phyloP scores from a whole-genome alignment of 2,888 invertebrate genomes.

The Lasioglossum vierecki region DNA sequence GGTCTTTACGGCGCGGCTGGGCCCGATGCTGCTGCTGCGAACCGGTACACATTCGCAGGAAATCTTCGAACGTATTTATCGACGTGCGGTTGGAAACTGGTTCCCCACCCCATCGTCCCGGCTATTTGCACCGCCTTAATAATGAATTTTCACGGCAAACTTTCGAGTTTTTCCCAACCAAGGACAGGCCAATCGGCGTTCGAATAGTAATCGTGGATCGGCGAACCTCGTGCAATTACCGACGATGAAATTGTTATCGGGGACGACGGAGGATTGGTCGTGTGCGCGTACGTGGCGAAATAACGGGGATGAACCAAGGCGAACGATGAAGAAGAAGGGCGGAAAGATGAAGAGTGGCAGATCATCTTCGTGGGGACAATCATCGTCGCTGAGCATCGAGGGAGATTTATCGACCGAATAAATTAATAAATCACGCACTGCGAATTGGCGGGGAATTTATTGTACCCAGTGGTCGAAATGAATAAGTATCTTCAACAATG shows the following conservation, averaged over 20 bases:
- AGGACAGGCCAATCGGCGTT: slow-evolving; percentile 12
- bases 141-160: slow-evolving; percentile 42
- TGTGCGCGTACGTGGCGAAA: slow-evolving; percentile 36
- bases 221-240: slow-evolving; percentile 35
- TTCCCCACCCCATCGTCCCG: slow-evolving; percentile 28
- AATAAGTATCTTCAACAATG: too few species aligned
- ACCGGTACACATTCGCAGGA: slow-evolving; percentile 58
- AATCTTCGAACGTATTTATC: slow-evolving; percentile 45
- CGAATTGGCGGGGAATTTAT: slow-evolving; percentile 13
- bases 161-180: slow-evolving; percentile 12
- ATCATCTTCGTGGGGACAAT: slow-evolving; percentile 47
- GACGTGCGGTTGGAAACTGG: slow-evolving; percentile 55
- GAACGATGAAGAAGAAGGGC: slow-evolving; percentile 21
- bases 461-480: neutral
- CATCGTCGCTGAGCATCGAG: slow-evolving; percentile 67
- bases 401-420: slow-evolving; percentile 74
- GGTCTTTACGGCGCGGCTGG: slow-evolving; percentile 38
- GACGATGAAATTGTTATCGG: slow-evolving; percentile 40
- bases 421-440: slow-evolving; percentile 71
- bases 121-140: slow-evolving; percentile 8
- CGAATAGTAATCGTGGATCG: slow-evolving; percentile 22
- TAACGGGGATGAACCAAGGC: slow-evolving; percentile 37
- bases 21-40: slow-evolving; percentile 13
- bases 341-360: slow-evolving; percentile 24
- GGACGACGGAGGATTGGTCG: slow-evolving; percentile 16